Conservation (phyloP, 2,888 invertebrate genomes). For the Hyposoter didymator region DNA sequence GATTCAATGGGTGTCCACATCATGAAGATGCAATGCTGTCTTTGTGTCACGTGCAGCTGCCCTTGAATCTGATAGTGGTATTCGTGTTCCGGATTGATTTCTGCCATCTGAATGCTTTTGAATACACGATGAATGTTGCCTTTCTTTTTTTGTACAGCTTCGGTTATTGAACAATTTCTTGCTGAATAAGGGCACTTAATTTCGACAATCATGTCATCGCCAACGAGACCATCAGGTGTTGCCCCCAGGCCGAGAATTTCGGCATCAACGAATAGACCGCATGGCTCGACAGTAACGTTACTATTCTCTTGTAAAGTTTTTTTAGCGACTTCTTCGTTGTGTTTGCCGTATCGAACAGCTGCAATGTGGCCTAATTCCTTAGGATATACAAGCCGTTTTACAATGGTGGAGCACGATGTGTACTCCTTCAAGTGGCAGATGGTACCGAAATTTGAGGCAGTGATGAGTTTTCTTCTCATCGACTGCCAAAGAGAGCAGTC, state of each 20-base stretch:
- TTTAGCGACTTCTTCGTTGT: conserved; percentile 17
- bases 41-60: conserved; percentile 23
- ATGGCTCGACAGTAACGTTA: not conserved
- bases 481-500: conserved; percentile 37
- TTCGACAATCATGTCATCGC: conserved; percentile 17
- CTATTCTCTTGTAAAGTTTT: not conserved
- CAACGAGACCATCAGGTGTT: conserved; percentile 26
- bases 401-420: not conserved
- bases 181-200: conserved; percentile 14
- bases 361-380: not conserved
- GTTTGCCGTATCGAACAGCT: conserved; percentile 15
- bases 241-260: conserved; percentile 26
- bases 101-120: not conserved
- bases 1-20: conserved; percentile 23
- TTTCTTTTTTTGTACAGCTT: not conserved
- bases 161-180: not conserved
- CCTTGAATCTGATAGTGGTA: conserved; percentile 48
- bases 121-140: conserved; percentile 12
- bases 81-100: conserved; percentile 9
- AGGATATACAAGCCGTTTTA: not conserved
- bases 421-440: conserved; percentile 10
- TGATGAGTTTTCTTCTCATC: conserved; percentile 14
- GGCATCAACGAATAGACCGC: conserved; percentile 25
- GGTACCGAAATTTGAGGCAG: not conserved
- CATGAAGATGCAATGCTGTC: conserved; percentile 30